phyloP scores from a whole-genome alignment of 1,140 invertebrate species.

The Bombus turneri region DNA sequence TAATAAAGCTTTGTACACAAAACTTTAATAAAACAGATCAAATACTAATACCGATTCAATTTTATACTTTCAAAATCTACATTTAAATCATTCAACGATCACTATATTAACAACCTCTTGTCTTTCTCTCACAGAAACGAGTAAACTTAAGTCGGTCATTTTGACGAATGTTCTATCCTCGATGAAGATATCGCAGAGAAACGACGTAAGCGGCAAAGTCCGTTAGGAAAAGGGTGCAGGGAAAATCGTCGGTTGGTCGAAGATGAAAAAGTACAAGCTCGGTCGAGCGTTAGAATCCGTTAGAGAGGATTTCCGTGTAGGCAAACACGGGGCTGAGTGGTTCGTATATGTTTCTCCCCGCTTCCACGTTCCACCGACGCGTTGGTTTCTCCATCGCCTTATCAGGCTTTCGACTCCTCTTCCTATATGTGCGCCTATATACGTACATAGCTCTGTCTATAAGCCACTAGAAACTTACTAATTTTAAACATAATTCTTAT shows the following conservation, averaged over 20 bases:
- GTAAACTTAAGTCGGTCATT: not conserved
- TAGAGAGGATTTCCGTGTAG: conserved; percentile 83
- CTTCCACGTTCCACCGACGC: conserved; percentile 50
- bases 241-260: conserved; percentile 52
- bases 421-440: not conserved
- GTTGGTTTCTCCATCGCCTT: conserved; percentile 64
- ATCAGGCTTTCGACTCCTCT: conserved; percentile 57
- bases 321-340: conserved; percentile 79
- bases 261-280: conserved; percentile 75
- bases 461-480: not conserved
- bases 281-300: conserved; percentile 81
- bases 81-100: not conserved
- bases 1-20: not conserved
- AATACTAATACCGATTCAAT: not conserved
- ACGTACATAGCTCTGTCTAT: not conserved
- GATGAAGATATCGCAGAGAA: not conserved
- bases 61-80: not conserved
- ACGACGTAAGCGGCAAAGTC: not conserved
- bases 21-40: too few relatives aligned
- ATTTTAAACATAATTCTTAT: not conserved
- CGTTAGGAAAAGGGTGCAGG: not conserved
- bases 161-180: not conserved
- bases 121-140: not conserved
- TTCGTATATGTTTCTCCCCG: conserved; percentile 70
- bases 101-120: not conserved